phyloP scores from a whole-genome alignment of 2,113 vertebrate genomes.

The Brachyhypopomus gauderio region DNA sequence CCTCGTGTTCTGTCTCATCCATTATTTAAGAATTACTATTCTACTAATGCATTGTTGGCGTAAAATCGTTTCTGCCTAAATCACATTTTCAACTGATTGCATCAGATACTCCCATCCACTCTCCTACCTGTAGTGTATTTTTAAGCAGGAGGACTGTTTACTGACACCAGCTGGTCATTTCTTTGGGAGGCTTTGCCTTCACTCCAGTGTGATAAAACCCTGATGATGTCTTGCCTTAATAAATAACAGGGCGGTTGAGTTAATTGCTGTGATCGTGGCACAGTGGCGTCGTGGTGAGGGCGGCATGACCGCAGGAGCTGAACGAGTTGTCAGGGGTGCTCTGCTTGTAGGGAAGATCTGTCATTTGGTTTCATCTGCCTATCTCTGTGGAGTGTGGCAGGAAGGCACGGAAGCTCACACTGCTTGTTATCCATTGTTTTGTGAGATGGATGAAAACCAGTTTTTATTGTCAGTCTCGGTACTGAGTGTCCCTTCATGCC shows the following conservation, averaged over 20 bases:
- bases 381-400: background rate
- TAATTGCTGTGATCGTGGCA: background rate
- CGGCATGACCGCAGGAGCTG: background rate
- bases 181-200: background rate
- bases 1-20: too few relatives aligned
- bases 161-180: background rate
- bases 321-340: background rate
- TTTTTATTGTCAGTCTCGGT: slow-evolving; percentile 13
- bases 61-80: background rate
- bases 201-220: background rate
- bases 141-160: slow-evolving; percentile 8
- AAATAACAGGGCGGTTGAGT: background rate
- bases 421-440: slow-evolving; percentile 36
- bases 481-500: background rate
- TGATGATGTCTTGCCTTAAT: too few relatives aligned
- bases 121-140: background rate
- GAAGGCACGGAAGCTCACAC: background rate
- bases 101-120: background rate
- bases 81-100: background rate
- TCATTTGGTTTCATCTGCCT: slow-evolving; percentile 11
- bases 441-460: slow-evolving; percentile 13
- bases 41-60: slow-evolving; percentile 1
- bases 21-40: background rate
- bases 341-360: background rate
- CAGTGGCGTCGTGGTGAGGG: too few relatives aligned